These are phyloP conservation scores for Cephonodes hylas DNA, from an alignment of 2,888 invertebrate species.

Conservation along the genomic window DNA sequence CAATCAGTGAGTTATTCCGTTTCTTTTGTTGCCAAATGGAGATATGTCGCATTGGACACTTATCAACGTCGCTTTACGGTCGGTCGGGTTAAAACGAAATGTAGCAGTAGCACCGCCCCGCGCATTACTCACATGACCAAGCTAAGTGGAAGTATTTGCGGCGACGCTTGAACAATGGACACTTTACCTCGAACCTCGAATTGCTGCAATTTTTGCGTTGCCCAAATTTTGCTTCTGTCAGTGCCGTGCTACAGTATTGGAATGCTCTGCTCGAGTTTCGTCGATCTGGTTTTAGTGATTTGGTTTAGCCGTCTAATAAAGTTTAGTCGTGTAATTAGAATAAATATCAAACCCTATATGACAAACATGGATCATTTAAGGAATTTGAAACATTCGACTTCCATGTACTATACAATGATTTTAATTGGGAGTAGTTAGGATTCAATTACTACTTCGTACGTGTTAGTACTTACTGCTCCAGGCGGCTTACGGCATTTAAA, in stretches of 20 bases:
- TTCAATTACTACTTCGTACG: no score
- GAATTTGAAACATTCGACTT: no score
- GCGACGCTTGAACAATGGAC: conserved; percentile 52
- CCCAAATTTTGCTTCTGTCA: neutral
- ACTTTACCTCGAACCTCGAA: conserved; percentile 30
- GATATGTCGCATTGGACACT: conserved; percentile 62
- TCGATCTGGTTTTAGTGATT: neutral
- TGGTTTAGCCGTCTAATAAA: no score
- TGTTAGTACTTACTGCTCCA: no score
- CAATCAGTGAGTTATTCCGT: conserved; percentile 48
- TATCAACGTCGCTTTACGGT: conserved; percentile 65
- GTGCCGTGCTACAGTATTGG: neutral
- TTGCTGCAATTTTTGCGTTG: conserved; percentile 34
- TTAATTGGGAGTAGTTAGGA: no score
- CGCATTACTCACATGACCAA: conserved; percentile 60
- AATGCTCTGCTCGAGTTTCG: neutral
- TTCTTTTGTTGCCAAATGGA: conserved; percentile 58
- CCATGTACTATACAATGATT: no score
- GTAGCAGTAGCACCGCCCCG: conserved; percentile 50
- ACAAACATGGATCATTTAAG: no score
- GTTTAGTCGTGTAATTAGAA: no score
- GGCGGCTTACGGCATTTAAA: no score
- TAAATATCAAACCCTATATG: no score
- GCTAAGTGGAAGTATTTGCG: conserved; percentile 66
- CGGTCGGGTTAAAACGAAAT: conserved; percentile 59